Percentiles rank a stretch among this genome's conserved stretches.
Conservation (phyloP, 2,888 invertebrate genomes). For the Marasmarcha lunaedactyla region DNA sequence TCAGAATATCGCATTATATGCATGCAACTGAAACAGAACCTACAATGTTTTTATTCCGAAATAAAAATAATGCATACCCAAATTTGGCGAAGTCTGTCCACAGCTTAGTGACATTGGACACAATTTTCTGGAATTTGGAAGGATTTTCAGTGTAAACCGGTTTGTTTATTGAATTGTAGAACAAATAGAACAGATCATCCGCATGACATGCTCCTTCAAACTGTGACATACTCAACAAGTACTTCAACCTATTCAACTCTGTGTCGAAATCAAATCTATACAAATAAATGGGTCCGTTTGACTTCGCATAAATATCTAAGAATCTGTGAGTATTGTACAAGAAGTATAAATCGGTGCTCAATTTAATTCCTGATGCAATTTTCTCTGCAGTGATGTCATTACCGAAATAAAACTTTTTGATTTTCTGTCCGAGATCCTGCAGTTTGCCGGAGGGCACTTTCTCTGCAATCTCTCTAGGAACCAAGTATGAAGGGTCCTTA, state of each 20-base stretch:
- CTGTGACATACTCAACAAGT: constrained; percentile 17
- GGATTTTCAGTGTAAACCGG: background rate
- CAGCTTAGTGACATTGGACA: background rate
- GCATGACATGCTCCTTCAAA: constrained; percentile 50
- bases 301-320: constrained; percentile 23
- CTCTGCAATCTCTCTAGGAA: constrained; percentile 30
- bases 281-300: constrained; percentile 26
- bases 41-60: too few relatives aligned
- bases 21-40: too few relatives aligned
- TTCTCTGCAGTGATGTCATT: constrained; percentile 23
- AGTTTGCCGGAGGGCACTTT: constrained; percentile 21
- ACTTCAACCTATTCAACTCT: constrained; percentile 37
- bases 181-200: constrained; percentile 58
- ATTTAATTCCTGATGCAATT: constrained; percentile 20
- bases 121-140: background rate
- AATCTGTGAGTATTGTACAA: constrained; percentile 32
- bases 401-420: constrained; percentile 31
- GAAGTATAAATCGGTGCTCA: constrained; percentile 32
- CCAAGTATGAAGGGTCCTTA: constrained; percentile 25
- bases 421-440: constrained; percentile 27
- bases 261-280: constrained; percentile 37
- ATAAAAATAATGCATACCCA: background rate
- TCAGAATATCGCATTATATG: too few relatives aligned
- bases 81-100: background rate
- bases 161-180: constrained; percentile 24